phyloP scores from a whole-genome alignment of 2,888 invertebrate species.

The Cephus spinipes region DNA sequence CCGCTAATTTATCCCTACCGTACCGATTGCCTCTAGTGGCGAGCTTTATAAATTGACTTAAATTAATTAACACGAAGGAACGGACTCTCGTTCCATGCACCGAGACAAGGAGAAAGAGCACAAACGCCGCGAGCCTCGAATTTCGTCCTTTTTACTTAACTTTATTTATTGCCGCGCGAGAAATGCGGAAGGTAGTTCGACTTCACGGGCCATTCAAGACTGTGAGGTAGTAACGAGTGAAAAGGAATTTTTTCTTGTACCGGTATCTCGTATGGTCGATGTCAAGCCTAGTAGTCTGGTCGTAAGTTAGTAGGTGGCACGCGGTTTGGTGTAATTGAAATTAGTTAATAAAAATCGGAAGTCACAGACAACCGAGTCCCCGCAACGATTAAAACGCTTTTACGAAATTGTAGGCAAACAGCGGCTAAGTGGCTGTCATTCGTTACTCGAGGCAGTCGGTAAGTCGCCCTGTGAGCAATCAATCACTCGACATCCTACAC shows the following conservation, averaged over 20 bases:
- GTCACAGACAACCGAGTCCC: slow-evolving; percentile 18
- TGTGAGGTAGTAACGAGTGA: not conserved
- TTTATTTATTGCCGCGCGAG: not conserved
- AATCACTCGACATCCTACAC: slow-evolving; percentile 58
- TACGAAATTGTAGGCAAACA: slow-evolving; percentile 66
- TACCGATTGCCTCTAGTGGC: not conserved
- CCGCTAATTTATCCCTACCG: not conserved
- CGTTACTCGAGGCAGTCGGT: slow-evolving; percentile 64
- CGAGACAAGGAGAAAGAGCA: not conserved
- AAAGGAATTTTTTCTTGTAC: not conserved
- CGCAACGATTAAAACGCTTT: slow-evolving; percentile 63
- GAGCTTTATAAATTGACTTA: not conserved
- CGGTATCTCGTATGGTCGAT: not conserved
- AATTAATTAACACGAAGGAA: not conserved
- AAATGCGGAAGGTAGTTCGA: not conserved
- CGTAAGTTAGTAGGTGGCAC: not conserved
- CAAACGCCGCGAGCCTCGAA: not conserved
- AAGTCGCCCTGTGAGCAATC: slow-evolving; percentile 66
- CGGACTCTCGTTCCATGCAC: not conserved
- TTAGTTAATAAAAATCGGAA: not conserved
- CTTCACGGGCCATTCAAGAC: not conserved
- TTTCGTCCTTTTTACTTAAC: not conserved
- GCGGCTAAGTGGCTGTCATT: slow-evolving; percentile 67
- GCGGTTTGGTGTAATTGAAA: not conserved
- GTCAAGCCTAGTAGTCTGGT: not conserved